Conservation (phyloP, 2,797 vertebrate species). For the Leuciscus waleckii region DNA sequence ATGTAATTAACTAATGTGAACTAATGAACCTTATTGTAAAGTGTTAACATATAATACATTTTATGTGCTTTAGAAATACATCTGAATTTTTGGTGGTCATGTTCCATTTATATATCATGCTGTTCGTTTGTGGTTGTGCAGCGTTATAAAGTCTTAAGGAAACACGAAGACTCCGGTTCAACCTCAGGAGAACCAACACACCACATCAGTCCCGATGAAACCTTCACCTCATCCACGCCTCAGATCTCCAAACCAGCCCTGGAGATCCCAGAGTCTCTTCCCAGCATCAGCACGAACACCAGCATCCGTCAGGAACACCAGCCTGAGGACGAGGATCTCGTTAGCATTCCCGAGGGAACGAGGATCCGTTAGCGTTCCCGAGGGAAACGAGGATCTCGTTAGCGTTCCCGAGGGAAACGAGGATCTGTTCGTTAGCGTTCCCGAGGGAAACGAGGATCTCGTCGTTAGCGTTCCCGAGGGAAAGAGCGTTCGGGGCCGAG, state of each 20-base stretch:
- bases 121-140: constrained; percentile 51
- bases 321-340: constrained; percentile 17
- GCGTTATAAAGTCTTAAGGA: constrained; percentile 69
- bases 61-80: no score
- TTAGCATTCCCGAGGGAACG: background rate
- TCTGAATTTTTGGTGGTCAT: background rate
- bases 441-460: constrained; percentile 68
- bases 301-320: constrained; percentile 9
- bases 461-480: background rate
- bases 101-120: background rate
- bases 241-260: constrained; percentile 7
- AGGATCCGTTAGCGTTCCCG: constrained; percentile 43
- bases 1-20: no score
- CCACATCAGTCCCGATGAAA: constrained; percentile 11
- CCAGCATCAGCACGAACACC: constrained; percentile 3
- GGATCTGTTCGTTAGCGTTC: background rate
- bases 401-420: constrained; percentile 30
- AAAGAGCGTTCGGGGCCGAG: constrained; percentile 60
- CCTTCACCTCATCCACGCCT: background rate
- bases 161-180: constrained; percentile 57
- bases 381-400: constrained; percentile 65
- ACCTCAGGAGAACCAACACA: constrained; percentile 43
- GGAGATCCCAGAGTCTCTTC: background rate
- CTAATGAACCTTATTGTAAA: no score
- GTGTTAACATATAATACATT: no score